Evolutionary conservation across 2,888 invertebrate species (phyloP).

Genomic region (Stratiomys singularior): DNA sequence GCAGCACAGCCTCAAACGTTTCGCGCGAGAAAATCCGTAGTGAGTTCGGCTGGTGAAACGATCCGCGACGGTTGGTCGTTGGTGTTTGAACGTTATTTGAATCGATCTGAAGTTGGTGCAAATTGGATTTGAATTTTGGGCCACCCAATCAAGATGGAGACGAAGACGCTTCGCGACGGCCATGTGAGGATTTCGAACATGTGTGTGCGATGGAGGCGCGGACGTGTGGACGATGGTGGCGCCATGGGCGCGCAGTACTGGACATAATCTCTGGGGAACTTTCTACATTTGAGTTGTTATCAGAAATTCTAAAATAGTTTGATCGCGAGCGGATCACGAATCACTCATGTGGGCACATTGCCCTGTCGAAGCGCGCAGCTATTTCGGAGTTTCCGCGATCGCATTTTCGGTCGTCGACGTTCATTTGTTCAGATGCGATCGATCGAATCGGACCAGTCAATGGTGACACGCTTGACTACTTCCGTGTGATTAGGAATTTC

Average conservation of each 20-base stretch:
- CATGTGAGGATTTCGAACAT: neutral
- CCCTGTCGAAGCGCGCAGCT: conserved; percentile 12
- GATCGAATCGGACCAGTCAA: conserved; percentile 47
- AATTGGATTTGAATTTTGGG: conserved; percentile 7
- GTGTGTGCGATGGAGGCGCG: neutral
- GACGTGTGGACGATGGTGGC: conserved; percentile 26
- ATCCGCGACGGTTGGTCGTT: conserved; percentile 22
- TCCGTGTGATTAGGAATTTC: conserved; percentile 27
- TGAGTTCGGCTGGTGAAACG: neutral
- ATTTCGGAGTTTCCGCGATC: conserved; percentile 43
- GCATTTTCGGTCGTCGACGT: conserved; percentile 28
- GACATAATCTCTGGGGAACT: conserved; percentile 13
- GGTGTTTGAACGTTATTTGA: conserved; percentile 23
- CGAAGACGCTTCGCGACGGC: neutral
- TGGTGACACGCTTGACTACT: conserved; percentile 38
- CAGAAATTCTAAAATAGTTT: conserved; percentile 26
- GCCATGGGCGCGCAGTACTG: conserved; percentile 32
- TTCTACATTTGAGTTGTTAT: conserved; percentile 22
- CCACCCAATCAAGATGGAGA: conserved; percentile 26
- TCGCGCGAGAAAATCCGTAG: neutral
- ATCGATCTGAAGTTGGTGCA: conserved; percentile 41
- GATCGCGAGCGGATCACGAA: conserved; percentile 35
- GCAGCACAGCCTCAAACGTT: neutral
- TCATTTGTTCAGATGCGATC: conserved; percentile 52
- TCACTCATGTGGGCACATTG: conserved; percentile 17